phyloP scores from a whole-genome alignment of 1,140 invertebrate genomes.

The Sycophila sp. region DNA sequence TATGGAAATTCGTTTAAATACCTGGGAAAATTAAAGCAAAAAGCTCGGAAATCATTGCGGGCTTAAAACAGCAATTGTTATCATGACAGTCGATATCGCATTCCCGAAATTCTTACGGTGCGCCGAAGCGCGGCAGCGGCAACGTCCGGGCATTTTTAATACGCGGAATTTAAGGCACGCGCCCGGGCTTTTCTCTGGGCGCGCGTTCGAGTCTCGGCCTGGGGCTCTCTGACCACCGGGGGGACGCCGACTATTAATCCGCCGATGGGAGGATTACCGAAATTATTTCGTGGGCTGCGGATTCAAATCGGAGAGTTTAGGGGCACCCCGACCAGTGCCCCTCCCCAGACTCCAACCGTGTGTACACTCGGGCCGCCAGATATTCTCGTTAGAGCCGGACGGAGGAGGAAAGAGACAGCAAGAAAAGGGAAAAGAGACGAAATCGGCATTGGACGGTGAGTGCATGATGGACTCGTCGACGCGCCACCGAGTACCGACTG shows the following conservation, averaged over 20 bases:
- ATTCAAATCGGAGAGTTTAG: slow-evolving; percentile 35
- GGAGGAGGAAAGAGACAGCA: slow-evolving; percentile 2
- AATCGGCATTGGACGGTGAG: neutral
- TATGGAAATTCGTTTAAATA: too few relatives aligned
- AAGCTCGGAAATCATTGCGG: too few relatives aligned
- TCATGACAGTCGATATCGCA: too few relatives aligned
- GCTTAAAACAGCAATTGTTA: too few relatives aligned
- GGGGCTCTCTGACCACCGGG: neutral
- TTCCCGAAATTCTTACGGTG: too few relatives aligned
- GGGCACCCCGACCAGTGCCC: neutral
- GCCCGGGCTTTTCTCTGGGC: slow-evolving; percentile 2
- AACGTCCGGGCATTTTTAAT: slow-evolving; percentile 12
- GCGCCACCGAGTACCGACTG: neutral
- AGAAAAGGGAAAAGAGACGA: slow-evolving; percentile 32
- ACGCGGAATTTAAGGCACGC: slow-evolving; percentile 5
- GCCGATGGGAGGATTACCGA: slow-evolving; percentile 35
- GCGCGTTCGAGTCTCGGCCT: neutral
- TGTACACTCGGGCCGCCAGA: slow-evolving; percentile 17
- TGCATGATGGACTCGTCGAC: neutral
- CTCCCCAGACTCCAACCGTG: neutral
- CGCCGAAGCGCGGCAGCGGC: too few relatives aligned
- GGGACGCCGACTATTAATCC: slow-evolving; percentile 28
- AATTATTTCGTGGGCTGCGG: slow-evolving; percentile 36
- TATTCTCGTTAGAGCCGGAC: slow-evolving; percentile 28
- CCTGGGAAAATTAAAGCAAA: too few relatives aligned